A percentile compares a stretch with the other conserved stretches of the same genome.
Conservation (phyloP, 1,140 invertebrate species). For the Holcopasites calliopsidis region DNA sequence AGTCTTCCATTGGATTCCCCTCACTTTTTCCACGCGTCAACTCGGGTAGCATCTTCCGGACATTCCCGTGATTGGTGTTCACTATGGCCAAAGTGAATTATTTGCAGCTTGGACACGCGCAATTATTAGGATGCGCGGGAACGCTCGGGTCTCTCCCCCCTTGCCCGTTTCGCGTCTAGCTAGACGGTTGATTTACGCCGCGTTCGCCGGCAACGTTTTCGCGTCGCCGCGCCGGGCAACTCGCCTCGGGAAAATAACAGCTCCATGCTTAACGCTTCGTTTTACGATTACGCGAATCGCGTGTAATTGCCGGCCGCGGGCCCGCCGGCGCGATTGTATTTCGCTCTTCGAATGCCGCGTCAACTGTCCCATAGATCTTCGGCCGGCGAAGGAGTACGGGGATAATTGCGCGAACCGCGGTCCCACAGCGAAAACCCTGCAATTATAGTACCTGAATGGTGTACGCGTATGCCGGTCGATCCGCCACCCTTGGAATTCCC, state of each 20-base stretch:
- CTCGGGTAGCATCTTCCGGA: neutral
- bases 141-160: slow-evolving; percentile 34
- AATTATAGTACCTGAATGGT: slow-evolving; percentile 53
- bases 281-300: slow-evolving; percentile 74
- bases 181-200: slow-evolving; percentile 67
- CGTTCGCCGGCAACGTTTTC: slow-evolving; percentile 55
- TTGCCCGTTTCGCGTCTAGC: slow-evolving; percentile 31
- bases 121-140: slow-evolving; percentile 47
- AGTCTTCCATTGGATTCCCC: neutral
- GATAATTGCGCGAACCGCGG: slow-evolving; percentile 51
- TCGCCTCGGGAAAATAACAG: slow-evolving; percentile 49
- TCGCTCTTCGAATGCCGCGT: slow-evolving; percentile 62
- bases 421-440: slow-evolving; percentile 20
- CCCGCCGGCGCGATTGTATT: slow-evolving; percentile 59
- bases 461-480: neutral
- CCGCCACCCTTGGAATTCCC: slow-evolving; percentile 19
- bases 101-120: slow-evolving; percentile 28
- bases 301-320: slow-evolving; percentile 67
- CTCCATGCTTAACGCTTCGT: slow-evolving; percentile 62
- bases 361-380: slow-evolving; percentile 66
- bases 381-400: slow-evolving; percentile 46
- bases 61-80: slow-evolving; percentile 11
- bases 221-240: too few relatives aligned
- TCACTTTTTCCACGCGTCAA: neutral
- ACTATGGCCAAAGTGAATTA: slow-evolving; percentile 16